Evolutionary conservation across 2,888 invertebrate genomes (phyloP), one percentile per base, ranked within the genome.

Genomic region (Neria commutata): DNA sequence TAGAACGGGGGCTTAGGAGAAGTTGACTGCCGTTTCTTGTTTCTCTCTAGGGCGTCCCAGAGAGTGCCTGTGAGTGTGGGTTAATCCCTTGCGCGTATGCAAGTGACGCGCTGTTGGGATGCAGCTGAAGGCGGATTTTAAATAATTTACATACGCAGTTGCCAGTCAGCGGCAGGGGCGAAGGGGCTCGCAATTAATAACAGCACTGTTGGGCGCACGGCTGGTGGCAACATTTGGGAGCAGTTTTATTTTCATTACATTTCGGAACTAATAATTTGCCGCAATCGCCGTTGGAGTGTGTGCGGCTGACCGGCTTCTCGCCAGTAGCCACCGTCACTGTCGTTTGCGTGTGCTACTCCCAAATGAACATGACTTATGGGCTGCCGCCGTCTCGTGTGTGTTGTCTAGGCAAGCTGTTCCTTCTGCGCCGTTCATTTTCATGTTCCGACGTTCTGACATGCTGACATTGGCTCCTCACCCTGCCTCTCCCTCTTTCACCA

Each of bases 91-190:
- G 21, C 14, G 19, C 6, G 17, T 21, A 42, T 42, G 42, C 42
- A 21, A 42, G 42, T 42, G 42, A 4, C 4, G 37, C 19, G 42
- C 42, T 21, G n/a, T n/a, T n/a, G n/a, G n/a, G n/a, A n/a, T n/a
- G n/a, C n/a, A n/a, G n/a, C n/a, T n/a, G n/a, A n/a, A n/a, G n/a
- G n/a, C 42, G 21, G 42, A 42, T 42, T 42, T 42, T 19, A 21
- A 37, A 37, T 21, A 42, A 42, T 42, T 42, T 42, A 42, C 42
- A 42, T 42, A 19, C 21, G n/a, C n/a, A 19, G 42, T 19, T 42
- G 19, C 19, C 42, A 17, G 11, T 14, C 37, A 37, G n/a, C n/a
- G n/a, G 10, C 37, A 17, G 19, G 42, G 21, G 42, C 6, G 37
- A 14, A 37, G 37, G 11, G 16, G 11, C n/a, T n/a, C n/a, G 37